Percentiles rank a stretch among this genome's conserved stretches.
Conservation (phyloP, 2,113 vertebrate genomes). For the Poeciliopsis prolifica region DNA sequence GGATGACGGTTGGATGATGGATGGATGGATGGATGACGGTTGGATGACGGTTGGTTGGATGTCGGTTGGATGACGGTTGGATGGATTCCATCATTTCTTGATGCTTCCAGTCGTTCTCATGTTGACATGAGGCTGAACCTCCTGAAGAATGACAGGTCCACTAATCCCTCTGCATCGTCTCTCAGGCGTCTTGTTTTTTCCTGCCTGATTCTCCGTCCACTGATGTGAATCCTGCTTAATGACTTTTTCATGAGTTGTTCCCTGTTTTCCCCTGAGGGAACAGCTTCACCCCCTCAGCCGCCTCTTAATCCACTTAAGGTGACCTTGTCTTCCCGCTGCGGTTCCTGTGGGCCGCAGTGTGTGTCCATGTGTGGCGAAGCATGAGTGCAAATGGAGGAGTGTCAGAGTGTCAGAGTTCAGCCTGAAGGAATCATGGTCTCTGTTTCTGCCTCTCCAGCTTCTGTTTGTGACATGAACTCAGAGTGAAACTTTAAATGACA, state of each 20-base stretch:
- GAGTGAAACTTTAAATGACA: slow-evolving; percentile 1
- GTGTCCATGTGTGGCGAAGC: slow-evolving; percentile 4
- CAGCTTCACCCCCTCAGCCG: not conserved
- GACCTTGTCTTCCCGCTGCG: slow-evolving; percentile 63
- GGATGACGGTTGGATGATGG: too few relatives aligned
- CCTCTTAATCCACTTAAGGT: slow-evolving; percentile 64
- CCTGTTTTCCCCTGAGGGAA: slow-evolving; percentile 53
- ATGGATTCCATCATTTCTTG: too few relatives aligned
- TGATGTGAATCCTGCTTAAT: slow-evolving; percentile 72
- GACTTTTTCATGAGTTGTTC: slow-evolving; percentile 71
- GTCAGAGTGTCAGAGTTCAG: slow-evolving; percentile 18
- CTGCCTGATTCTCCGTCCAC: slow-evolving; percentile 45
- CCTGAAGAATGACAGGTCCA: not conserved
- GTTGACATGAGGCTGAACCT: not conserved
- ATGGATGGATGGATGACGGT: too few relatives aligned
- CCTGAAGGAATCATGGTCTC: slow-evolving; percentile 34
- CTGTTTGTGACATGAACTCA: slow-evolving; percentile 1
- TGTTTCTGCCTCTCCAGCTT: not conserved
- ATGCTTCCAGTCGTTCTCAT: too few relatives aligned
- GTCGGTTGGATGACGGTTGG: too few relatives aligned
- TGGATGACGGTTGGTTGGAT: too few relatives aligned
- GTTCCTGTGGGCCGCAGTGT: slow-evolving; percentile 47
- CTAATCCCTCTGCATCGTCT: not conserved
- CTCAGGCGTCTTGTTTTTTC: slow-evolving; percentile 29
- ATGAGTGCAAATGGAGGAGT: slow-evolving; percentile 35